Evolutionary conservation across 2,888 invertebrate species (phyloP).

Genomic region (Drosophila niveifrons): DNA sequence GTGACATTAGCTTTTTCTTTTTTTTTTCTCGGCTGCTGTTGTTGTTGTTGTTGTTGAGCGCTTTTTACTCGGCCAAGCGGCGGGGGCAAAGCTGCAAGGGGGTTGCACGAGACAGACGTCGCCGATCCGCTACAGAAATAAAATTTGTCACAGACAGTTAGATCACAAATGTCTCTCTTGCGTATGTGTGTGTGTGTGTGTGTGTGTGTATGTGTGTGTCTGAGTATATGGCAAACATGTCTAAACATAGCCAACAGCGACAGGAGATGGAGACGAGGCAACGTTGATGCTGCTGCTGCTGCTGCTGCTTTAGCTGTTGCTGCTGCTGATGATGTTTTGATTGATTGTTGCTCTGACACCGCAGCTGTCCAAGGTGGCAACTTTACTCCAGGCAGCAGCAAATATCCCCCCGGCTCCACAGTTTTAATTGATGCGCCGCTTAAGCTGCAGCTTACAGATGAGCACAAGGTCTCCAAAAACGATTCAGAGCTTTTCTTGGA

Average conservation of each 20-base stretch:
- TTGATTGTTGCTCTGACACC: slow-evolving; percentile 65
- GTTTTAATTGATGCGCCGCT: not conserved
- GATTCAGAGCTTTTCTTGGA: not conserved
- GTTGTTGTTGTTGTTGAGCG: slow-evolving; percentile 24
- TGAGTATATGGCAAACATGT: slow-evolving; percentile 53
- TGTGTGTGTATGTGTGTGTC: slow-evolving; percentile 37
- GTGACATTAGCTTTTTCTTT: slow-evolving; percentile 73
- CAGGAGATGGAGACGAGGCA: slow-evolving; percentile 36
- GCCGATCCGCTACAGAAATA: slow-evolving; percentile 79
- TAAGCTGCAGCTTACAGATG: not conserved
- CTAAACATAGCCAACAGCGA: slow-evolving; percentile 63
- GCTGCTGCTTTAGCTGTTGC: slow-evolving; percentile 29
- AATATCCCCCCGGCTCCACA: not conserved
- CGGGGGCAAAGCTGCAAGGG: not conserved
- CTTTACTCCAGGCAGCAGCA: slow-evolving; percentile 16
- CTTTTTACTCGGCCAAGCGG: slow-evolving; percentile 29
- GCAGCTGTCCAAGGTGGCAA: slow-evolving; percentile 58
- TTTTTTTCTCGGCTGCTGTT: not conserved
- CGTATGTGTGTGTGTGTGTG: slow-evolving; percentile 24
- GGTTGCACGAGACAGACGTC: slow-evolving; percentile 59
- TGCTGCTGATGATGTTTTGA: slow-evolving; percentile 73
- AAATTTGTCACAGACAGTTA: slow-evolving; percentile 80
- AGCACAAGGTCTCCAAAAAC: not conserved
- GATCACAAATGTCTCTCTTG: slow-evolving; percentile 60
- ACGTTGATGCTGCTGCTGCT: not conserved